Percentiles rank a stretch among this genome's conserved stretches.
phyloP scores from a whole-genome alignment of 2,113 vertebrate genomes.

The Vireo altiloquus region DNA sequence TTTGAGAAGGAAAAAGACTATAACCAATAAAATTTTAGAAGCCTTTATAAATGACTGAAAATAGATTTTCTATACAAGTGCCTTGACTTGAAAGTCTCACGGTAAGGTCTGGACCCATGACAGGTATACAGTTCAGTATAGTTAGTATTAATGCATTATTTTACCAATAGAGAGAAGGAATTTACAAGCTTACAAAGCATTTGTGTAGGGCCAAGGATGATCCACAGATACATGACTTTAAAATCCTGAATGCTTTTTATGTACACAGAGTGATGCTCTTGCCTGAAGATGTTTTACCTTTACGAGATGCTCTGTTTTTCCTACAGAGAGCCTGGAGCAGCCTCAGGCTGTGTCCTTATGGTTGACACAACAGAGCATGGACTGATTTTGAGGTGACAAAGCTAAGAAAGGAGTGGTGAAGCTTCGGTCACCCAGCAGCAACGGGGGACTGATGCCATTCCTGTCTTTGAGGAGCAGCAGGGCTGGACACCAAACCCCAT shows the following conservation, averaged over 20 bases:
- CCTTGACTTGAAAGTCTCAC: not conserved
- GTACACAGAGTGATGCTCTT: not conserved
- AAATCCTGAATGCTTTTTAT: not conserved
- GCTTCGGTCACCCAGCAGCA: not conserved
- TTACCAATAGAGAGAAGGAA: not conserved
- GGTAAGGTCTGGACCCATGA: not conserved
- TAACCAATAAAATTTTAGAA: constrained; percentile 11
- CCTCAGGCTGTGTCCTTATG: not conserved
- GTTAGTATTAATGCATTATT: not conserved
- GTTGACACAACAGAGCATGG: not conserved
- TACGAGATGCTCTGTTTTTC: not conserved
- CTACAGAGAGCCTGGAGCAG: not conserved
- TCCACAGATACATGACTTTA: not conserved
- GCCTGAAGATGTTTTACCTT: not conserved
- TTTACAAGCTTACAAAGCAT: not conserved
- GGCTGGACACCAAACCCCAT: not conserved
- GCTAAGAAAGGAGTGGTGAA: not conserved
- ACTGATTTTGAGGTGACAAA: not conserved
- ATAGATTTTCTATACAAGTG: not conserved
- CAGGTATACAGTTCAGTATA: not conserved
- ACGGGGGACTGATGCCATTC: rapidly evolving
- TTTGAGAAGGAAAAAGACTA: constrained; percentile 1
- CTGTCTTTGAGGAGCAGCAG: not conserved
- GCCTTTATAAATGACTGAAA: constrained; percentile 9
- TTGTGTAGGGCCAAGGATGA: not conserved